Evolutionary conservation across 1,140 invertebrate genomes (phyloP).

Genomic region (Hermetia illucens): DNA sequence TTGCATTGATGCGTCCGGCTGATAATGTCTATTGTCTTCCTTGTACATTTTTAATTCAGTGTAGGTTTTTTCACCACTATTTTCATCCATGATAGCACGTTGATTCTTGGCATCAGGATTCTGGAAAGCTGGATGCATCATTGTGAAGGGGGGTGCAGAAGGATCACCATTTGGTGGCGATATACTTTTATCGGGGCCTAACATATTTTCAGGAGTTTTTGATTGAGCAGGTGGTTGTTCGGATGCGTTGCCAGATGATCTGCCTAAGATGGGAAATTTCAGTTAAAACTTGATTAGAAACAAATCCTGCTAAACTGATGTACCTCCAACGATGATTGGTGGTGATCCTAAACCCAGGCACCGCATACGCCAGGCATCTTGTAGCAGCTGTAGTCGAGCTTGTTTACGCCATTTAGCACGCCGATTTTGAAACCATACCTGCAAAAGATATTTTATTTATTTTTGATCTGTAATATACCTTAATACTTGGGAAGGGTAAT

Average conservation of each 20-base stretch:
- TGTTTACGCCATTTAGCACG: constrained; percentile 79
- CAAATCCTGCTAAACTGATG: constrained; percentile 2
- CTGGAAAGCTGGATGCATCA: constrained; percentile 30
- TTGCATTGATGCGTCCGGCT: too few species aligned
- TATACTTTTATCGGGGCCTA: too few species aligned
- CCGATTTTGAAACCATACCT: constrained; percentile 88
- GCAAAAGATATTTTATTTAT: constrained; percentile 9
- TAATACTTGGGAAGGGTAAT: too few species aligned
- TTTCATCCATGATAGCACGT: background rate
- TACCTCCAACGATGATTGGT: constrained; percentile 35
- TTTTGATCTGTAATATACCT: too few species aligned
- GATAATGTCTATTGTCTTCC: too few species aligned
- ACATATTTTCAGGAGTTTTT: too few species aligned
- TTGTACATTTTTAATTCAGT: constrained; percentile 29
- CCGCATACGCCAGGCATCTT: constrained; percentile 80
- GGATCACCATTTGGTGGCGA: background rate
- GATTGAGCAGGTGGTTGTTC: too few species aligned
- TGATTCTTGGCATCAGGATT: constrained; percentile 8
- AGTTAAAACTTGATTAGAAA: too few species aligned
- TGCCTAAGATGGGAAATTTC: background rate
- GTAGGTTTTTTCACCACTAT: constrained; percentile 22
- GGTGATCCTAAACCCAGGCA: constrained; percentile 58
- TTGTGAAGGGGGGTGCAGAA: constrained; percentile 16
- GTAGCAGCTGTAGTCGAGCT: constrained; percentile 65
- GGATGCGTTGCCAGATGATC: background rate